Percentiles rank a stretch among this genome's conserved stretches.
Evolutionary conservation across 2,888 invertebrate species (phyloP).

Genomic region (Pegoplata infirma): DNA sequence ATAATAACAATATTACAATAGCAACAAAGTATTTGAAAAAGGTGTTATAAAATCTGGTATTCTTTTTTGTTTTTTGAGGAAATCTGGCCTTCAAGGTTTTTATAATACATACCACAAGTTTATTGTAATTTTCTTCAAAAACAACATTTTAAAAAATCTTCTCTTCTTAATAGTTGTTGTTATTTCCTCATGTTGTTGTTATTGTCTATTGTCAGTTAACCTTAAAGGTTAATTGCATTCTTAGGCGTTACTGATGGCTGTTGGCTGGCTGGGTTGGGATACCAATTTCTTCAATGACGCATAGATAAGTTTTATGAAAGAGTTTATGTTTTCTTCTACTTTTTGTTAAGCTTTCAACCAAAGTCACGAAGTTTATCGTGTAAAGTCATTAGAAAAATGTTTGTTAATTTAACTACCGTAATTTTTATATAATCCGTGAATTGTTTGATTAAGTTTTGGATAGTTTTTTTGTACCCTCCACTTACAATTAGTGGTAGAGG

Average conservation of each 20-base stretch:
- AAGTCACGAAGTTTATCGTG: conserved; percentile 63
- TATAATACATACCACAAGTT: too few species aligned
- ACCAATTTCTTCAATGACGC: background rate
- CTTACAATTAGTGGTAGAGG: too few species aligned
- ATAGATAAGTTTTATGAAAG: background rate
- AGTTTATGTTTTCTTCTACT: background rate
- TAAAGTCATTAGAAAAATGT: conserved; percentile 62
- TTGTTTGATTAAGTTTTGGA: conserved; percentile 29
- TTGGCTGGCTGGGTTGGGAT: background rate
- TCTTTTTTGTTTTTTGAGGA: background rate
- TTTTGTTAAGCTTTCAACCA: background rate
- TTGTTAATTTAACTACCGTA: conserved; percentile 57
- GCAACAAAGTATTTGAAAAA: background rate
- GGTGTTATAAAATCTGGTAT: background rate
- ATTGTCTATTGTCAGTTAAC: conserved; percentile 45
- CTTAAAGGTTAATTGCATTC: conserved; percentile 62
- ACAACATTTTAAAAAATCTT: conserved; percentile 1
- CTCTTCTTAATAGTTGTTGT: conserved; percentile 24
- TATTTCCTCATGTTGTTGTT: conserved; percentile 10
- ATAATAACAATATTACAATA: background rate
- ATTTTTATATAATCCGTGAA: conserved; percentile 41
- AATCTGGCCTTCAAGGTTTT: conserved; percentile 2
- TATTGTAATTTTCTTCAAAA: conserved; percentile 1
- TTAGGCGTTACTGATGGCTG: conserved; percentile 47
- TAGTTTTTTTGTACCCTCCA: background rate